These are phyloP conservation scores for Battus philenor DNA, from an alignment of 1,140 invertebrate species.

Conservation along the genomic window DNA sequence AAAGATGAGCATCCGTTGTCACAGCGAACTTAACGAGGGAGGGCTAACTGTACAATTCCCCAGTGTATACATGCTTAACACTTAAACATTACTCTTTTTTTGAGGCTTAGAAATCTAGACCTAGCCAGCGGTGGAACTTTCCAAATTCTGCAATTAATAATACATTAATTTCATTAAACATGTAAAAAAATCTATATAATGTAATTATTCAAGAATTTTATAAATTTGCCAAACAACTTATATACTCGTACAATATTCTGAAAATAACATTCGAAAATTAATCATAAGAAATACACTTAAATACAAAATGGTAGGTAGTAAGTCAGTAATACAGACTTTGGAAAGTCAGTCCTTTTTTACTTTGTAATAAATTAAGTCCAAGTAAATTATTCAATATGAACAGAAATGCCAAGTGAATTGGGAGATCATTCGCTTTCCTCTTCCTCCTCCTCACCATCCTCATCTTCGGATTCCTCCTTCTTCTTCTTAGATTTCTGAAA, in stretches of 20 bases:
- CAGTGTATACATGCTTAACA: conserved; percentile 71
- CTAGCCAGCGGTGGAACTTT: conserved; percentile 67
- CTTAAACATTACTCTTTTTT: conserved; percentile 73
- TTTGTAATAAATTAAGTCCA: conserved; percentile 77
- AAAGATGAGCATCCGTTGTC: conserved; percentile 68
- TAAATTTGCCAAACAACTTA: conserved; percentile 30
- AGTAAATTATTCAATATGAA: conserved; percentile 77
- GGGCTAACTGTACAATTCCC: conserved; percentile 76
- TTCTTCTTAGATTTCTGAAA: conserved; percentile 74
- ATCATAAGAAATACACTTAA: conserved; percentile 31
- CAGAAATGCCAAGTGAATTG: conserved; percentile 57
- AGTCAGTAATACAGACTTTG: conserved; percentile 60
- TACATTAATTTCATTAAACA: conserved; percentile 15
- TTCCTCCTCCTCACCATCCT: conserved; percentile 70
- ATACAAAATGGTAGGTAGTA: conserved; percentile 36
- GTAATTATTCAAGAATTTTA: conserved; percentile 38
- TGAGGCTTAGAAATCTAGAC: conserved; percentile 64
- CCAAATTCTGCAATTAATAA: conserved; percentile 60
- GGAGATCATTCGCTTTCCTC: conserved; percentile 76
- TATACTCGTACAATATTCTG: not conserved
- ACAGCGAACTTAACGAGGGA: conserved; percentile 74
- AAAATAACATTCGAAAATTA: conserved; percentile 16
- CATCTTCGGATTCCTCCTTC: conserved; percentile 75
- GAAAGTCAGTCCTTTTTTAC: conserved; percentile 68
- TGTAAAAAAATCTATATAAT: conserved; percentile 31